Evolutionary conservation across 2,888 invertebrate species (phyloP), one percentile per base, ranked within the genome.

Genomic region (Melolontha melolontha): DNA sequence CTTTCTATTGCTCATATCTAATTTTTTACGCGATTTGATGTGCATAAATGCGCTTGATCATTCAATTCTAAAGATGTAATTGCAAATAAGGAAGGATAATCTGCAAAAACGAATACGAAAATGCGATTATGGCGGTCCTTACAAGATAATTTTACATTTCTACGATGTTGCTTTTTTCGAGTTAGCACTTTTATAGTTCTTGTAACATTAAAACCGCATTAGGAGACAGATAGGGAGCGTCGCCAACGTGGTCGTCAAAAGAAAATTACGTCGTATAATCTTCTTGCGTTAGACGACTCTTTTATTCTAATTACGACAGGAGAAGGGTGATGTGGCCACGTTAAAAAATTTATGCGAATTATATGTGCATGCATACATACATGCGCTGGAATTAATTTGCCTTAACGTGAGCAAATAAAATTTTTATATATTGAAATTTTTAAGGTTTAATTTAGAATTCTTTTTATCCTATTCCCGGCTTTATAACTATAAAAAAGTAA

Each of bases 201-300:
- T 57, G 57, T 57, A 57, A 57, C 57, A 57, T 57, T 57, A 57
- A 57, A 57, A 57, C 42, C 57, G 14, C 57, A 57, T 57, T 57
- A 57, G 22, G 22, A 34, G 39, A 10, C 17, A 57, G 57, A 57
- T 57, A 57, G 22, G 42, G 40, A 41, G 34, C 34, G 34, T 34
- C 34, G 57, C 57, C 22, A 57, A 42, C 12, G 42, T 17, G 27
- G 27, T 22, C 42, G 22, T 57, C 29, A 41, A n/a, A 57, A 27
- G 41, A 42, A 22, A 42, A 42, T 57, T 57, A 41, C 17, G 42
- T 27, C 42, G 57, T 57, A 57, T 42, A 42, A 57, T 57, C 29
- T 51, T 51, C 29, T 51, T 51, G 29, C 27, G 29, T 51, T 29
- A n/a, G 51, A 29, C 22, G 34, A 34, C 34, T 34, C 34, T 34